Percentiles rank a stretch among this genome's conserved stretches.
Evolutionary conservation across 1,140 invertebrate genomes (phyloP).

Genomic region (Orchestia grillus): DNA sequence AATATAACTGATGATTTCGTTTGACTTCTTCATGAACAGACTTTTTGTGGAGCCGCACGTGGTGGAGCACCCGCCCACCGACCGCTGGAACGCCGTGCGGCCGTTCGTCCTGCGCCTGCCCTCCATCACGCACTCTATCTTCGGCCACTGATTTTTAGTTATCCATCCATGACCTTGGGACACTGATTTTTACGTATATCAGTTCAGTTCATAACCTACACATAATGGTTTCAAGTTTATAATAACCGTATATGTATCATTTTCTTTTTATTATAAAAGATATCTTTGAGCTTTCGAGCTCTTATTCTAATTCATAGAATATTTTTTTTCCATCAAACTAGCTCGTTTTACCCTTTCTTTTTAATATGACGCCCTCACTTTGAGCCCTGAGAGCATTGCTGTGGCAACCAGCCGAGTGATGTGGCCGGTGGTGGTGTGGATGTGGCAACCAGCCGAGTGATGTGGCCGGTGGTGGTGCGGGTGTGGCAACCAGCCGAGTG

Average conservation of each 20-base stretch:
- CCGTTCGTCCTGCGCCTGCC: slow-evolving; percentile 23
- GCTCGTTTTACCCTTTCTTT: neutral
- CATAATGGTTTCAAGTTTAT: neutral
- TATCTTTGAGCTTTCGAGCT: neutral
- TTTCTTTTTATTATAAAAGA: neutral
- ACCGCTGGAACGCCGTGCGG: slow-evolving; percentile 46
- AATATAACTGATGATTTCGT: neutral
- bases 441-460: no score
- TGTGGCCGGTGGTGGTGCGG: no score
- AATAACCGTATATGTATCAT: neutral
- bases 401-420: neutral
- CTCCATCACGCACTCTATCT: slow-evolving; percentile 44
- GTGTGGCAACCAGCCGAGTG: no score
- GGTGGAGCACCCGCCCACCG: neutral
- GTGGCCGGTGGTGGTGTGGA: no score
- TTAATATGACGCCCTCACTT: neutral
- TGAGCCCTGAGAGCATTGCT: neutral
- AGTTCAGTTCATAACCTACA: neutral
- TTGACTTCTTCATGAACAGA: neutral
- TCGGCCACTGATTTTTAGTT: slow-evolving; percentile 3
- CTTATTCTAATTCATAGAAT: neutral
- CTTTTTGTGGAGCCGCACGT: slow-evolving; percentile 39
- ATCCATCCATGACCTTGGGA: neutral
- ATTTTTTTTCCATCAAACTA: neutral
- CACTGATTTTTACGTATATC: neutral